Conservation (phyloP, 2,797 vertebrate genomes). For the Hydrophis major region DNA sequence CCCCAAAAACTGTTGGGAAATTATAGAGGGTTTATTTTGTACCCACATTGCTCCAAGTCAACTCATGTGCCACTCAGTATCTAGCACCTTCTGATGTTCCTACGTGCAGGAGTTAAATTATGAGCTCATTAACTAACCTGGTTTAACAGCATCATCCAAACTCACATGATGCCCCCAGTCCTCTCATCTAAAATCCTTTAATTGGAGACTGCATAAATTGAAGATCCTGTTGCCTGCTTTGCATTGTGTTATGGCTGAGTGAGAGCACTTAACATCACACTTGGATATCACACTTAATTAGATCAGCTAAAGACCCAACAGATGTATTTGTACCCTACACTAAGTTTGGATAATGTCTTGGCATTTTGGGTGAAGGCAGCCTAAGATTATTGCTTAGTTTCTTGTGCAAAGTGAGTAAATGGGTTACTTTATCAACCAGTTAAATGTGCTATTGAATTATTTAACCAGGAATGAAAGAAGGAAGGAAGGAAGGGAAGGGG, state of each 20-base stretch:
- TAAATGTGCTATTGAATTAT: slow-evolving; percentile 4
- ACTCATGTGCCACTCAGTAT: background rate
- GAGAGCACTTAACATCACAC: too few relatives aligned
- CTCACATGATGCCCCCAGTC: background rate
- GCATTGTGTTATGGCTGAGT: background rate
- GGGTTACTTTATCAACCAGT: background rate
- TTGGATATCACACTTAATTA: background rate
- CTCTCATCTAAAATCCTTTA: background rate
- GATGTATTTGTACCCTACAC: background rate
- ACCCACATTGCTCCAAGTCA: background rate
- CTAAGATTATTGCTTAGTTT: background rate
- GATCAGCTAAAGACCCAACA: background rate
- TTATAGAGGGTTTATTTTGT: background rate
- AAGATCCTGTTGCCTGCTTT: too few relatives aligned
- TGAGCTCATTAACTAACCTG: background rate
- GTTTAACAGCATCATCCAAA: background rate
- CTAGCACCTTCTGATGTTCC: background rate
- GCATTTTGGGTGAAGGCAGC: background rate
- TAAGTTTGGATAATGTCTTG: background rate
- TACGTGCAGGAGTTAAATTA: background rate
- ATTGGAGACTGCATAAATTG: background rate
- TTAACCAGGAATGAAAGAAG: background rate
- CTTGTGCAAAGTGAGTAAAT: background rate
- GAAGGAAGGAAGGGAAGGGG: too few relatives aligned
- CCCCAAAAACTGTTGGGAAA: background rate